phyloP scores from a whole-genome alignment of 2,888 invertebrate genomes.

The Heliconius aoede region DNA sequence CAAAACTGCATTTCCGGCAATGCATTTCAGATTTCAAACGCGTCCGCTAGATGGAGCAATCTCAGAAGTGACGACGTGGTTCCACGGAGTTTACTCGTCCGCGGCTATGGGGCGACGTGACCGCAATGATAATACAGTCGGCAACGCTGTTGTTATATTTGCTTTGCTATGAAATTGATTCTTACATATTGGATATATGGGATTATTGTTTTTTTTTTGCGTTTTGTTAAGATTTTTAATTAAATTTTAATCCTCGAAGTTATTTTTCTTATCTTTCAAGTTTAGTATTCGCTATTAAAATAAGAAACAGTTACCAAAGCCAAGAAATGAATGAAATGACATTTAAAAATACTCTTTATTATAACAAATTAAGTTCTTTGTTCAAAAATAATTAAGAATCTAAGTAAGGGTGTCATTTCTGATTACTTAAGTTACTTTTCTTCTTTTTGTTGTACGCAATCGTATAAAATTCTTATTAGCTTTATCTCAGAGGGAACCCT shows the following conservation, averaged over 20 bases:
- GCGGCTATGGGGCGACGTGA: constrained; percentile 72
- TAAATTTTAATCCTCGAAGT: background rate
- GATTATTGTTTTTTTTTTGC: constrained; percentile 24
- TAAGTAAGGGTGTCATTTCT: background rate
- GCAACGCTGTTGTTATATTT: constrained; percentile 51
- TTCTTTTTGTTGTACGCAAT: constrained; percentile 27
- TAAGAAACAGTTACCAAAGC: too few species aligned
- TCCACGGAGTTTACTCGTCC: constrained; percentile 56
- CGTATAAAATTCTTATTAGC: constrained; percentile 80
- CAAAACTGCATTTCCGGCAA: constrained; percentile 48
- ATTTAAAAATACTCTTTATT: too few species aligned
- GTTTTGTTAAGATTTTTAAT: constrained; percentile 4
- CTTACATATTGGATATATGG: constrained; percentile 36
- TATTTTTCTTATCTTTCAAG: too few species aligned
- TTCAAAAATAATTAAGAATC: background rate
- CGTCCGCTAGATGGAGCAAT: constrained; percentile 68
- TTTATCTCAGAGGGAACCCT: constrained; percentile 62
- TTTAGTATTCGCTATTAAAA: too few species aligned
- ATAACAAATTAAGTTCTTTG: background rate
- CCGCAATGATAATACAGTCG: constrained; percentile 57
- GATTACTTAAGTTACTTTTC: constrained; percentile 10
- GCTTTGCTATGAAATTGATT: constrained; percentile 54
- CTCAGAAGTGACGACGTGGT: constrained; percentile 64
- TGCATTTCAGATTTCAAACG: constrained; percentile 54
- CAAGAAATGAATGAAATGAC: too few species aligned